A percentile compares a stretch with the other conserved stretches of the same genome.
Conservation (phyloP, 2,113 vertebrate genomes). For the Arvicanthis niloticus region DNA sequence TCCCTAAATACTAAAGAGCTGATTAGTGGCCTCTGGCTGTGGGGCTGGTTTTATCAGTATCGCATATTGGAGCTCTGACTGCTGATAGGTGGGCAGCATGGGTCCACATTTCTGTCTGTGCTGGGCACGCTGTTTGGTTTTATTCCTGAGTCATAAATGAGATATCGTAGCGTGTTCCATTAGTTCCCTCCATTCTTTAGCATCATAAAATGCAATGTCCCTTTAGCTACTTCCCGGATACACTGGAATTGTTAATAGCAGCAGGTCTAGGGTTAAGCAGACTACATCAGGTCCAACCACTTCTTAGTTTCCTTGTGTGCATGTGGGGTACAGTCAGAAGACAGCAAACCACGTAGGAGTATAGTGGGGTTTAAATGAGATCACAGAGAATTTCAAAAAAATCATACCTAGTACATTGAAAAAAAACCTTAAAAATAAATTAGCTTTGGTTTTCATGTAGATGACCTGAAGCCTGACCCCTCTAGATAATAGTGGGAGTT, state of each 20-base stretch:
- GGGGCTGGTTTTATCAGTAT: slow-evolving; percentile 11
- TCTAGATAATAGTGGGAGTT: slow-evolving; percentile 10
- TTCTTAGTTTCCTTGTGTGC: slow-evolving; percentile 30
- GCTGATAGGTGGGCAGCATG: slow-evolving; percentile 10
- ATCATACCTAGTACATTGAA: not conserved
- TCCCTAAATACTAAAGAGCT: slow-evolving; percentile 31
- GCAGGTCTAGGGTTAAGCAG: not conserved
- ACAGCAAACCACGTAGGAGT: not conserved
- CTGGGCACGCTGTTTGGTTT: slow-evolving; percentile 19
- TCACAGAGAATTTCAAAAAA: not conserved
- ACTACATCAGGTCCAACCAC: not conserved
- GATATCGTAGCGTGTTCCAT: slow-evolving; percentile 12
- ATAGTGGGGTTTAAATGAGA: slow-evolving; percentile 32
- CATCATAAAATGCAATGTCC: slow-evolving; percentile 45
- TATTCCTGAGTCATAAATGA: slow-evolving; percentile 42
- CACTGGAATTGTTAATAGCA: not conserved
- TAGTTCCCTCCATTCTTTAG: not conserved
- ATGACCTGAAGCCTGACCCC: slow-evolving; percentile 41
- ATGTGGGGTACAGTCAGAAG: not conserved
- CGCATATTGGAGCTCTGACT: not conserved
- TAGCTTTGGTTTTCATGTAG: slow-evolving; percentile 34
- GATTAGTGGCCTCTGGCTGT: not conserved
- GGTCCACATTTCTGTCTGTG: slow-evolving; percentile 20
- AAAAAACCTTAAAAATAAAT: slow-evolving; percentile 16
- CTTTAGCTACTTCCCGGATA: not conserved